Percentiles rank a stretch among this genome's conserved stretches.
These are phyloP conservation scores for Campopleginae sp. DNA, from an alignment of 2,888 invertebrate genomes.

Conservation along the genomic window DNA sequence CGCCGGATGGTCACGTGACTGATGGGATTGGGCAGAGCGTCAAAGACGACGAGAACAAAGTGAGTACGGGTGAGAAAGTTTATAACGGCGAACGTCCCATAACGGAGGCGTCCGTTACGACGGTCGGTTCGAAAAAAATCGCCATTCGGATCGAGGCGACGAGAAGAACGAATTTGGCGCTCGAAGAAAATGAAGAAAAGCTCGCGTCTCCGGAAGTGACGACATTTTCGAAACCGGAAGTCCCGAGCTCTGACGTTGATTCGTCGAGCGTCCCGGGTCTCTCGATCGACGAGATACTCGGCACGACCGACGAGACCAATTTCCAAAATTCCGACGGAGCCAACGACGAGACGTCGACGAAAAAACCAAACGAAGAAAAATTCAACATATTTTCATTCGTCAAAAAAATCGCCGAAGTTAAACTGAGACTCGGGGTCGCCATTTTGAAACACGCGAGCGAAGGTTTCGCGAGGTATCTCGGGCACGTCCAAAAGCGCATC, in stretches of 20 bases:
- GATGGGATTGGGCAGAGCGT: conserved; percentile 31
- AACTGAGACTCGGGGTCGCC: conserved; percentile 88
- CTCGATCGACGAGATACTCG: conserved; percentile 53
- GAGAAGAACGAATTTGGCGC: conserved; percentile 7
- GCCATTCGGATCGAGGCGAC: neutral
- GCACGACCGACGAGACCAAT: conserved; percentile 59
- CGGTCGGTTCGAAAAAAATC: neutral
- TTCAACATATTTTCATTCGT: conserved; percentile 86
- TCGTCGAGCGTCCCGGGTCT: conserved; percentile 42
- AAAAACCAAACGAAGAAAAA: conserved; percentile 70
- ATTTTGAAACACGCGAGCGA: conserved; percentile 89
- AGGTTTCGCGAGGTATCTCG: conserved; percentile 88
- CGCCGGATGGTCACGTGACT: conserved; percentile 62
- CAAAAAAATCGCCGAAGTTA: conserved; percentile 88
- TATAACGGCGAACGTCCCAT: too few relatives aligned
- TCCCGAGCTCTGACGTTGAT: conserved; percentile 33
- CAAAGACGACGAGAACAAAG: conserved; percentile 41
- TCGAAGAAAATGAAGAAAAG: conserved; percentile 6
- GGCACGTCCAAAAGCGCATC: conserved; percentile 86
- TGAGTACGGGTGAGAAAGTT: too few relatives aligned
- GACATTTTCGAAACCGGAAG: neutral
- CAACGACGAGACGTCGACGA: conserved; percentile 69
- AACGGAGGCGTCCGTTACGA: too few relatives aligned
- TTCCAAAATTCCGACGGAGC: conserved; percentile 73
- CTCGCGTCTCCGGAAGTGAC: conserved; percentile 8